Evolutionary conservation across 1,140 invertebrate species (phyloP).

Genomic region (Liolophura sinensis): DNA sequence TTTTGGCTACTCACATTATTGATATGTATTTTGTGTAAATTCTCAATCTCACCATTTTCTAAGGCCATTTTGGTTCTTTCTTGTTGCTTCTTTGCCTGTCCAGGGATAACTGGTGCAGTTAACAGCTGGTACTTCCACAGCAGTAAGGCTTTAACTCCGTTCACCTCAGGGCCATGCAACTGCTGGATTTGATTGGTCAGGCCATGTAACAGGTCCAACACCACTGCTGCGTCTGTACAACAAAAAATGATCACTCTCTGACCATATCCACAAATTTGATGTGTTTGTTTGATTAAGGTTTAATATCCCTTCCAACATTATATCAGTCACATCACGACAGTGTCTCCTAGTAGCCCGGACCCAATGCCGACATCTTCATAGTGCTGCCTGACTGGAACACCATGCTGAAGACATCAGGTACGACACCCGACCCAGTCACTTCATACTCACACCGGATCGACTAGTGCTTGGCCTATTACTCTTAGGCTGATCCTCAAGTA

Average conservation of each 20-base stretch:
- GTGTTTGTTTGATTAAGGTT: too few species aligned
- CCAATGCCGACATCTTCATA: not conserved
- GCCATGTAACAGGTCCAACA: constrained; percentile 31
- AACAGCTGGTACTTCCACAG: constrained; percentile 34
- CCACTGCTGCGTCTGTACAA: constrained; percentile 27
- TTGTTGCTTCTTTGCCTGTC: not conserved
- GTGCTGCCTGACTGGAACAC: not conserved
- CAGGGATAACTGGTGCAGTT: constrained; percentile 19
- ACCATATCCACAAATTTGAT: not conserved
- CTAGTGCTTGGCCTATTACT: too few species aligned
- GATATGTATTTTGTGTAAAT: too few species aligned
- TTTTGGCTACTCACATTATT: too few species aligned
- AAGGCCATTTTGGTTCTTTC: too few species aligned
- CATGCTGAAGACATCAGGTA: not conserved
- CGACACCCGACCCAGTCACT: too few species aligned
- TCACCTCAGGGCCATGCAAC: too few species aligned
- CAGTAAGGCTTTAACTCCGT: constrained; percentile 19
- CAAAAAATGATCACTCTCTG: not conserved
- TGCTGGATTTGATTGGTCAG: constrained; percentile 27
- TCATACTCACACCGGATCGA: too few species aligned
- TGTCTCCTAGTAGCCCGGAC: not conserved
- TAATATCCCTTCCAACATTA: not conserved
- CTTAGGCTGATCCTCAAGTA: too few species aligned
- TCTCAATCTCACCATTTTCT: too few species aligned
- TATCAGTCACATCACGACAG: too few species aligned